Evolutionary conservation across 2,113 vertebrate genomes (phyloP), one percentile per base, ranked within the genome.

Genomic region (Apodemus speciosus): DNA sequence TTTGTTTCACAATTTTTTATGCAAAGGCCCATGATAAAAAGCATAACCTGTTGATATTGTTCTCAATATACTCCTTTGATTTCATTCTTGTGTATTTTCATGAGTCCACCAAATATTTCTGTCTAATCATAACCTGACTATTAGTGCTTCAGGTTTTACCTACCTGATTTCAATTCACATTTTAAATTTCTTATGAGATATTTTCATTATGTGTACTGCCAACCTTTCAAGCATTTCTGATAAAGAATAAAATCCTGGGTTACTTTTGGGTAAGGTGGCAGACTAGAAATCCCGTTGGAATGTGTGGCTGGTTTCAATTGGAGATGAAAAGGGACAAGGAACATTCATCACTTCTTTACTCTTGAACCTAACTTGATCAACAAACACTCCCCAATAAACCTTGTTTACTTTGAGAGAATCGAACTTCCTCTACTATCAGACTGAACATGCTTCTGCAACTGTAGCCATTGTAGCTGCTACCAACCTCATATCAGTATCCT

Each of bases 1-100:
- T 90, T 77, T 76, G 30, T 43, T 92, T 64, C 69, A 35, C 68
- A 66, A 21, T 84, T 91, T 94, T 96, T 87, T 90, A 77, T 83
- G 35, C n/a, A 85, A 93, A 85, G n/a, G 13, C 27, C 3, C 30
- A 66, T 46, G 38, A 3, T 68, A n/a, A 32, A 68, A 80, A 88
- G 84, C 2, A 13, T 49, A 32, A 10, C 30, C 53, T n/a, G 3
- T 35, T 64, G 16, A 64, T 76, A 21, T 71, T 71, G 16, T 51
- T 92, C 43, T 79, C 68, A 84, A 4, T 93, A 8, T 21, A 76
- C 9, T 71, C 6, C 38, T 81, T 80, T 62, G 79, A 25, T 71
- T 88, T 62, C 5, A 68, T 68, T 53, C 51, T 72, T 9, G 27
- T 53, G 4, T 87, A 27, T 53, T 66, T 93, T 18, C 11, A 35